Percentiles rank a stretch among this genome's conserved stretches.
These are phyloP conservation scores for Tautogolabrus adspersus DNA, from an alignment of 2,113 vertebrate species.

Conservation along the genomic window DNA sequence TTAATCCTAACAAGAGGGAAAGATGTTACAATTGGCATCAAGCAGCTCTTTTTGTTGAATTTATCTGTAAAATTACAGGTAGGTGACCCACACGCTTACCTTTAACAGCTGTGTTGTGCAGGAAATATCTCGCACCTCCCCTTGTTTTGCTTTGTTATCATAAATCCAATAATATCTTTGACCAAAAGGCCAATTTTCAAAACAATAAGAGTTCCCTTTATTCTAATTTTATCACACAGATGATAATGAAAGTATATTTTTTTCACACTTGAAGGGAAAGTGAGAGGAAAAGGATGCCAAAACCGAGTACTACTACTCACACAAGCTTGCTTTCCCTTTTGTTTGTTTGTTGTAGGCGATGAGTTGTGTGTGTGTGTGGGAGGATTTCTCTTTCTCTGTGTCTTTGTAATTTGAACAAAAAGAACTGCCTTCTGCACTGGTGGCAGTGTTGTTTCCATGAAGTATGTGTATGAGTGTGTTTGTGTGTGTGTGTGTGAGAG, in stretches of 20 bases:
- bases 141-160: not conserved
- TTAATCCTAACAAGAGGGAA: no score
- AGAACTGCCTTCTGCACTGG: slow-evolving; percentile 47
- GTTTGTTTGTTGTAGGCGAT: slow-evolving; percentile 35
- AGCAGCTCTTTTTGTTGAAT: not conserved
- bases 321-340: slow-evolving; percentile 3
- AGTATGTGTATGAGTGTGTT: slow-evolving; percentile 5
- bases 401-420: slow-evolving; percentile 64
- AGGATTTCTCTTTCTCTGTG: slow-evolving; percentile 1
- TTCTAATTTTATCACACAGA: not conserved
- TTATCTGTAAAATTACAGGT: not conserved
- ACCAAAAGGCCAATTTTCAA: not conserved
- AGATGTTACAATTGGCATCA: no score
- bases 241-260: not conserved
- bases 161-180: not conserved
- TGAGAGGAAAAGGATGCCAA: not conserved
- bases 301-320: slow-evolving; percentile 9
- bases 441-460: slow-evolving; percentile 43
- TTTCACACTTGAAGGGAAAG: slow-evolving; percentile 9
- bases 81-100: not conserved
- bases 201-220: not conserved
- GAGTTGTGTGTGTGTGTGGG: slow-evolving; percentile 29
- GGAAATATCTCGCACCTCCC: not conserved
- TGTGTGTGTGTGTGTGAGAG: not conserved
- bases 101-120: no score